Base-by-base conservation (phyloP, 2,888 invertebrate genomes). In the Choristoneura rosaceana region DNA sequence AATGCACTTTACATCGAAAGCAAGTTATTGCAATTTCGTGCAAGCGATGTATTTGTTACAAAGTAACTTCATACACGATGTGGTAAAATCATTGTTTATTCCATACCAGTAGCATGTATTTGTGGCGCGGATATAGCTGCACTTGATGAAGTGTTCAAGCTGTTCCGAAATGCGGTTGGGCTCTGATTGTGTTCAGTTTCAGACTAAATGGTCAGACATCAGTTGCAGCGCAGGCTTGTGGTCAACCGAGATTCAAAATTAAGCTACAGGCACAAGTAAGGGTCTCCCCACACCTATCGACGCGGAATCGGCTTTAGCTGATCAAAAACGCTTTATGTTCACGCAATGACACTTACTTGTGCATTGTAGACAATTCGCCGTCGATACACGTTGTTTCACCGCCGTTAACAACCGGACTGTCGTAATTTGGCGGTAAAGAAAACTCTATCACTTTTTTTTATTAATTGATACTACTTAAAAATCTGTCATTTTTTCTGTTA, bases 111-210 rank as follows among this genome's bases (percentile, higher is more conserved):
- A 64, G 50, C 50, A 50, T n/a, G 10, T 25, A 55, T 34, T 55
- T 33, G 60, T 43, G 67, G 67, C 47, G 43, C n/a, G 45, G 45
- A 61, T 41, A 41, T 58, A 25, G 47, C 62, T 45, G 47, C 47
- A 34, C 45, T 38, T 58, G 67, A 67, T 71, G 67, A 63, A 71
- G 71, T 68, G 62, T 33, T 71, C 63, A 63, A 62, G 41, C 10
- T 45, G 62, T 62, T 71, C 66, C 38, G 47, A 71, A 71, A 68
- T 71, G 71, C 25, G 71, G 71, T 71, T 71, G 25, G 58, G 71
- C 63, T 67, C 38, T 33, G 62, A 70, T 60, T 50, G 60, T 60
- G 65, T 52, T 61, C 34, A 34, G 55, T 45, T 34, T 41, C 41
- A 25, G 34, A 55, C 47, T 60, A 41, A 15, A 58, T 55, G 52